Conservation (phyloP, 2,888 invertebrate species). For the Machimus atricapillus region DNA sequence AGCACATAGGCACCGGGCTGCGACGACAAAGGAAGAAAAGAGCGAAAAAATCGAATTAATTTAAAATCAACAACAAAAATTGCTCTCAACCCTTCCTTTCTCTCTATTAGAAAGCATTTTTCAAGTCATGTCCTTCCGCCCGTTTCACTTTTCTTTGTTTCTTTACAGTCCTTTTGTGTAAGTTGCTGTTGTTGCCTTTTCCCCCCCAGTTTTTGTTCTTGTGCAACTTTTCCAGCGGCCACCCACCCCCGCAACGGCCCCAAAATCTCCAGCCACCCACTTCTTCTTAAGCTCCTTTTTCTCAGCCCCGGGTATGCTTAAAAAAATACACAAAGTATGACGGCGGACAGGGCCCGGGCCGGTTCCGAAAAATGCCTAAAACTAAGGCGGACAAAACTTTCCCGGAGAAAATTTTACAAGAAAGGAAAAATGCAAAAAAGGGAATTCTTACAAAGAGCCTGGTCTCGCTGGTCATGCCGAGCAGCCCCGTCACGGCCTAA, state of each 20-base stretch:
- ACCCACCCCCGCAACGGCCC: not conserved
- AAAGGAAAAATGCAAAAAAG: slow-evolving; percentile 11
- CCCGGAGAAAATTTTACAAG: slow-evolving; percentile 17
- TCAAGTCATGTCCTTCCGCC: slow-evolving; percentile 47
- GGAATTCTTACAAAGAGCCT: slow-evolving; percentile 3
- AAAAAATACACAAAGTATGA: slow-evolving; percentile 41
- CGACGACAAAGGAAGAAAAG: slow-evolving; percentile 26
- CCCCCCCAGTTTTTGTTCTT: slow-evolving; percentile 25
- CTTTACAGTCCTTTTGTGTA: slow-evolving; percentile 39
- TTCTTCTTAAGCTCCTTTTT: slow-evolving; percentile 25
- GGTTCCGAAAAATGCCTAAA: slow-evolving; percentile 16
- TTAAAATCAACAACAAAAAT: slow-evolving; percentile 46
- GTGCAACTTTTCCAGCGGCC: slow-evolving; percentile 22
- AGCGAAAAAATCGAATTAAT: slow-evolving; percentile 45
- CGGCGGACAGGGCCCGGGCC: not conserved
- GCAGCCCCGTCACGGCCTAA: slow-evolving; percentile 4
- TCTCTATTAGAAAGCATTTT: slow-evolving; percentile 45
- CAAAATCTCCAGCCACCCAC: not conserved
- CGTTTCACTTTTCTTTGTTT: slow-evolving; percentile 44
- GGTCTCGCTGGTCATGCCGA: slow-evolving; percentile 41
- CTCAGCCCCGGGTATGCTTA: slow-evolving; percentile 39
- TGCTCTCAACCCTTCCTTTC: slow-evolving; percentile 41
- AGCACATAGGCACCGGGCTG: not conserved
- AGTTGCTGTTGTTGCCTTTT: slow-evolving; percentile 34
- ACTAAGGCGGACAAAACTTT: slow-evolving; percentile 36